Evolutionary conservation across 2,113 vertebrate species (phyloP), one percentile per base, ranked within the genome.

Genomic region (Penelope pileata): DNA sequence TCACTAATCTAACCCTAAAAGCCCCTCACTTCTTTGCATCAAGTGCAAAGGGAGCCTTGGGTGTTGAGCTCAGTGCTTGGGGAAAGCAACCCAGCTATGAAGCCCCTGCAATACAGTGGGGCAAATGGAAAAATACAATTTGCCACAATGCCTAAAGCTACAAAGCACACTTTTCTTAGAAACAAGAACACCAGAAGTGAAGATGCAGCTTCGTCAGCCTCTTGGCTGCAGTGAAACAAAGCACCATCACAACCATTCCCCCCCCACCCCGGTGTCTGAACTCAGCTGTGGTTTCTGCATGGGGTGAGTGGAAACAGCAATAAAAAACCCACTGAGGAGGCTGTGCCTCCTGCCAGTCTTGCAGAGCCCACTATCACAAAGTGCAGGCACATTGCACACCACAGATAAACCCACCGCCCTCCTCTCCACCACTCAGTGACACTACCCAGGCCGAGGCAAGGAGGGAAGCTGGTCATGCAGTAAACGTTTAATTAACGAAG

Each of bases 301-400:
- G 45, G 58, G 53, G 29, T 0, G 38, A 68, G 66, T 7, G 47
- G 53, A 6, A 85, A 45, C 36, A 67, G 79, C 73, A 36, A 24
- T 34, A 36, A 58, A 73, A 53, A 47, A 12, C 34, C 4, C 27
- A 9, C 26, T 2, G 24, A 64, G 43, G 12, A 67, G 45, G 2
- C 12, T 7, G 9, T 7, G 30, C 26, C 16, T 78, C 17, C 72
- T 32, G 53, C 40, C 80, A 38, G n/a, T 3, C 42, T 16, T 7
- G n/a, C 75, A 23, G 7, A 75, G 60, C 74, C 30, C 4, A 1
- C 56, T 66, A 2, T 29, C 70, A 30, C 79, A 19, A 3, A 8
- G 26, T 1, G 5, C 32, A 36, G 54, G 67, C 14, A 4, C 32
- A 3, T 3, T 3, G 10, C 36, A 6, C 0, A 1, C 48, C 60